phyloP scores from a whole-genome alignment of 2,888 invertebrate species.

The Megaustenia siamemsis region DNA sequence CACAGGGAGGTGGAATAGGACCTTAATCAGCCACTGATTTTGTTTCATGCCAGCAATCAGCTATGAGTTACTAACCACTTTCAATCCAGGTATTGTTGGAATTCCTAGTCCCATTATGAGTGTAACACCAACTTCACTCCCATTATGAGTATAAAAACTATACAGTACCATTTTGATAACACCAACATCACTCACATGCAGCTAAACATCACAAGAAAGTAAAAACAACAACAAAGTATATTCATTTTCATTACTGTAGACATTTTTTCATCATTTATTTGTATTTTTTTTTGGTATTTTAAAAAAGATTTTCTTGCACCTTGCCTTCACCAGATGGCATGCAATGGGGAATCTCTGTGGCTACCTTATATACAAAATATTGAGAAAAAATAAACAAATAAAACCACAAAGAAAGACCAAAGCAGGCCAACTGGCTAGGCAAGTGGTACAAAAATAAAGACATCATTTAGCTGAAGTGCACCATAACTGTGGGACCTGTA shows the following conservation, averaged over 20 bases:
- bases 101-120: too few species aligned
- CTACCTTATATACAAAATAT: constrained; percentile 48
- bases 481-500: constrained; percentile 45
- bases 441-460: constrained; percentile 51
- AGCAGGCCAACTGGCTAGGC: constrained; percentile 25
- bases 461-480: constrained; percentile 55
- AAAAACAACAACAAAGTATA: neutral
- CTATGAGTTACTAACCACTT: too few species aligned
- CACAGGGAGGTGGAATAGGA: too few species aligned
- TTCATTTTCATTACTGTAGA: constrained; percentile 44
- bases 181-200: too few species aligned
- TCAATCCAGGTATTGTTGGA: too few species aligned
- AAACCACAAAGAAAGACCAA: constrained; percentile 9
- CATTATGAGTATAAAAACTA: too few species aligned
- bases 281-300: constrained; percentile 45
- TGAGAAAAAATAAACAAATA: constrained; percentile 22
- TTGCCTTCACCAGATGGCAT: neutral
- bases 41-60: too few species aligned
- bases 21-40: too few species aligned
- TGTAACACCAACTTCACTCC: too few species aligned
- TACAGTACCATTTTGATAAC: too few species aligned
- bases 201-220: neutral
- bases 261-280: constrained; percentile 52
- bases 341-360: neutral
- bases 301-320: constrained; percentile 45